phyloP scores from a whole-genome alignment of 2,797 vertebrate genomes.

The Notamacropus eugenii region DNA sequence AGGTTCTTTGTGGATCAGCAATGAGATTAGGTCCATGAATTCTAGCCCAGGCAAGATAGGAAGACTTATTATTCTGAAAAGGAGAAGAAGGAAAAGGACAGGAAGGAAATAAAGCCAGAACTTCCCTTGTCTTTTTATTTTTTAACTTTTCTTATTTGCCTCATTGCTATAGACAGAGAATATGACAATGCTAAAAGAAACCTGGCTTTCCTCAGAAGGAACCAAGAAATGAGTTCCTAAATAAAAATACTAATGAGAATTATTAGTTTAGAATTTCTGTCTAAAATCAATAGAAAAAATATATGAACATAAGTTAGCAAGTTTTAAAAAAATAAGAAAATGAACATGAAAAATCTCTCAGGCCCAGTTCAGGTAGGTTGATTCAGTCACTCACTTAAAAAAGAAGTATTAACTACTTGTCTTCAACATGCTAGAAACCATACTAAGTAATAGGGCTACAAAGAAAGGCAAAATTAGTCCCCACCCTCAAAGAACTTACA shows the following conservation, averaged over 20 bases:
- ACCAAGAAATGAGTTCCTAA: neutral
- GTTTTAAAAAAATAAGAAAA: no score
- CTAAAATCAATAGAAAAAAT: neutral
- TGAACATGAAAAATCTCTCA: no score
- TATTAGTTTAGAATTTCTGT: neutral
- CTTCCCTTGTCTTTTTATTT: neutral
- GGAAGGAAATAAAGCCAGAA: neutral
- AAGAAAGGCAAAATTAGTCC: no score
- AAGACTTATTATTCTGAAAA: neutral
- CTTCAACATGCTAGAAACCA: no score
- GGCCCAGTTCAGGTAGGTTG: no score
- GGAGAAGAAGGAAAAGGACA: neutral
- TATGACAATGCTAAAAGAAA: neutral
- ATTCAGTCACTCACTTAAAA: no score
- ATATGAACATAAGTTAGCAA: neutral
- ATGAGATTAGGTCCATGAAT: neutral
- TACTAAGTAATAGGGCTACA: no score
- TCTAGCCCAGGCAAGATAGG: no score
- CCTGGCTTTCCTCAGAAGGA: neutral
- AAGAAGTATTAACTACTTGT: no score
- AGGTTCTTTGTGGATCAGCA: no score
- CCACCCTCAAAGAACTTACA: no score
- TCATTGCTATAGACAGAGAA: neutral
- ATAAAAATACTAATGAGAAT: no score
- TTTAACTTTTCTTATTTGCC: neutral